Evolutionary conservation across 2,797 vertebrate species (phyloP).

Genomic region (Pipistrellus pygmaeus): DNA sequence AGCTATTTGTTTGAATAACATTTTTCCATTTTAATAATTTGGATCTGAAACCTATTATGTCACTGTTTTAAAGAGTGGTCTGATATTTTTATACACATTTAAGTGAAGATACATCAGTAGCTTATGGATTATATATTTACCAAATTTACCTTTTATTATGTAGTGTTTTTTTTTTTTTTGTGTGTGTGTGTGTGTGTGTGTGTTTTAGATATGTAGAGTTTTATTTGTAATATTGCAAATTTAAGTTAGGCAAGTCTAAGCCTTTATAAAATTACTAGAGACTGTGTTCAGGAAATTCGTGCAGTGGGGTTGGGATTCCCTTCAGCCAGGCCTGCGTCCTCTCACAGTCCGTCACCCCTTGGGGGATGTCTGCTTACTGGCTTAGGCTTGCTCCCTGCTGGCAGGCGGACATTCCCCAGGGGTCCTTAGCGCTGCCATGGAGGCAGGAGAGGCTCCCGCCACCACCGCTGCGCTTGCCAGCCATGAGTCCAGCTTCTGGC

Average conservation of each 20-base stretch:
- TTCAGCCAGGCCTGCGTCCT: no score
- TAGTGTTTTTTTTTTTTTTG: constrained; percentile 42
- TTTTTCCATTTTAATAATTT: constrained; percentile 56
- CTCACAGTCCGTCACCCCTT: no score
- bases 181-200: not conserved
- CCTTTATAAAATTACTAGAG: constrained; percentile 49
- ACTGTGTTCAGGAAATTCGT: no score
- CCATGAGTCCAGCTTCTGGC: no score
- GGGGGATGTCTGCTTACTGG: no score
- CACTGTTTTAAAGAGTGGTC: constrained; percentile 13
- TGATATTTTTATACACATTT: constrained; percentile 50
- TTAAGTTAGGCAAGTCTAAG: constrained; percentile 31
- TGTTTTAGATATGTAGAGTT: not conserved
- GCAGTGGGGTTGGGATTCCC: no score
- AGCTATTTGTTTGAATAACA: not conserved
- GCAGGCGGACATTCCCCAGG: no score
- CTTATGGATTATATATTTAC: constrained; percentile 45
- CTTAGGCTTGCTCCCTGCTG: no score
- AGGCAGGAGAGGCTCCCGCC: no score
- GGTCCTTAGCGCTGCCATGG: no score
- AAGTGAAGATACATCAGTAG: not conserved
- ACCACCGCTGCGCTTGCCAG: no score
- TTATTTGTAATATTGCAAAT: constrained; percentile 49
- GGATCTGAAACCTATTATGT: not conserved
- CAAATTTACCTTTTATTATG: constrained; percentile 32